A percentile compares a stretch with the other conserved stretches of the same genome.
Evolutionary conservation across 2,888 invertebrate species (phyloP).

Genomic region (Rhamnusium bicolor): DNA sequence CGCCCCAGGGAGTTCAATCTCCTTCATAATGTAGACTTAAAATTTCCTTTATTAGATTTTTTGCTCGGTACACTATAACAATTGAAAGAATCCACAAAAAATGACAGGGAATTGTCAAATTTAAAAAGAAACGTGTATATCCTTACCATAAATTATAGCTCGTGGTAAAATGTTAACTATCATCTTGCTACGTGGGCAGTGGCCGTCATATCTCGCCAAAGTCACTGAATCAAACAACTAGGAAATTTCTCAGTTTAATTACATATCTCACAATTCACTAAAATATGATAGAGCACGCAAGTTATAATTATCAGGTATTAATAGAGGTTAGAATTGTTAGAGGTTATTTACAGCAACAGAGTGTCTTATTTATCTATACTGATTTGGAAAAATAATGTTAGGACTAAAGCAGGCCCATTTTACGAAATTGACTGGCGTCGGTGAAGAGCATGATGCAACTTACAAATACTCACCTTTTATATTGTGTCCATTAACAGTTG

Average conservation of each 20-base stretch:
- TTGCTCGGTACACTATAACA: background rate
- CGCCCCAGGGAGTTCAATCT: background rate
- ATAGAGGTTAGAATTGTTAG: too few species aligned
- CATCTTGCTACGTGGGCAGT: background rate
- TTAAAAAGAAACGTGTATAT: background rate
- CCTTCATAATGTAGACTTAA: background rate
- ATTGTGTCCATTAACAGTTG: too few species aligned
- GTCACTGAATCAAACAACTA: background rate
- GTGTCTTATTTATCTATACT: too few species aligned
- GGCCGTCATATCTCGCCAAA: background rate
- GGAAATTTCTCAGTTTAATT: background rate
- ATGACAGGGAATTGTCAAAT: background rate
- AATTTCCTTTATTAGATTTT: background rate
- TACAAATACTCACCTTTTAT: too few species aligned
- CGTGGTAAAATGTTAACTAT: background rate
- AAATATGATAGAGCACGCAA: background rate
- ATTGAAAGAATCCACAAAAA: background rate
- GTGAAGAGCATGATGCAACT: too few species aligned
- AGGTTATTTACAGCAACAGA: too few species aligned
- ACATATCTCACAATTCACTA: background rate
- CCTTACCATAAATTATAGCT: background rate
- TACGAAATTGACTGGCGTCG: too few species aligned
- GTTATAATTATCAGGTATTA: background rate
- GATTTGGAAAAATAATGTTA: too few species aligned
- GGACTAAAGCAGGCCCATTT: too few species aligned